Evolutionary conservation across 2,113 vertebrate genomes (phyloP).

Genomic region (Sturnus vulgaris): DNA sequence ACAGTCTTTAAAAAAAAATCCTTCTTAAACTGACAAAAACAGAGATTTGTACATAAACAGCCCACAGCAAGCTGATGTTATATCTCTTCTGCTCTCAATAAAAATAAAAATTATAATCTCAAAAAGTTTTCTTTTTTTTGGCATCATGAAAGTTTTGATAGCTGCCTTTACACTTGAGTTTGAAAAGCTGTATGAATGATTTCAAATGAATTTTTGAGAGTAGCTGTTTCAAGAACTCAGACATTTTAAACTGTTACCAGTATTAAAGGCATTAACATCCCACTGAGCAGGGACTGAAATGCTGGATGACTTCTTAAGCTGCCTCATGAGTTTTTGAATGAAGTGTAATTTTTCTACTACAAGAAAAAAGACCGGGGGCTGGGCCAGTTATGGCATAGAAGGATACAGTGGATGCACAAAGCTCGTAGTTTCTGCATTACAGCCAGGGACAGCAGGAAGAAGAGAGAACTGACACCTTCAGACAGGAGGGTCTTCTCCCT

Average conservation of each 20-base stretch:
- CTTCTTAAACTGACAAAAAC: not conserved
- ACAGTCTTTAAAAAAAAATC: not conserved
- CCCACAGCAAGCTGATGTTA: not conserved
- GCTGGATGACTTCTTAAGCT: not conserved
- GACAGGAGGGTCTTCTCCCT: not conserved
- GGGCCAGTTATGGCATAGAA: not conserved
- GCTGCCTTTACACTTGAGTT: not conserved
- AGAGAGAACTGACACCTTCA: not conserved
- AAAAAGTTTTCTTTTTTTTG: not conserved
- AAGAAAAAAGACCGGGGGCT: not conserved
- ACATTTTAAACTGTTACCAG: not conserved
- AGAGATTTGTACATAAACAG: not conserved
- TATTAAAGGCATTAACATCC: not conserved
- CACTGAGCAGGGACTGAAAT: not conserved
- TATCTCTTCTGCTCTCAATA: not conserved
- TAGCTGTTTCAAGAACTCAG: not conserved
- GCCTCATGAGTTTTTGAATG: not conserved
- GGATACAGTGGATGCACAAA: not conserved
- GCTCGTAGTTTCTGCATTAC: rapidly evolving
- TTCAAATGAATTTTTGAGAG: not conserved
- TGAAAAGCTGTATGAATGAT: not conserved
- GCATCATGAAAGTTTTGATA: not conserved
- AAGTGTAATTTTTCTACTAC: not conserved
- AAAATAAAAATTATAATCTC: not conserved
- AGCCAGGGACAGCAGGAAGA: rapidly evolving